phyloP scores from a whole-genome alignment of 2,797 vertebrate genomes.

The Muraenolepis orangiensis region DNA sequence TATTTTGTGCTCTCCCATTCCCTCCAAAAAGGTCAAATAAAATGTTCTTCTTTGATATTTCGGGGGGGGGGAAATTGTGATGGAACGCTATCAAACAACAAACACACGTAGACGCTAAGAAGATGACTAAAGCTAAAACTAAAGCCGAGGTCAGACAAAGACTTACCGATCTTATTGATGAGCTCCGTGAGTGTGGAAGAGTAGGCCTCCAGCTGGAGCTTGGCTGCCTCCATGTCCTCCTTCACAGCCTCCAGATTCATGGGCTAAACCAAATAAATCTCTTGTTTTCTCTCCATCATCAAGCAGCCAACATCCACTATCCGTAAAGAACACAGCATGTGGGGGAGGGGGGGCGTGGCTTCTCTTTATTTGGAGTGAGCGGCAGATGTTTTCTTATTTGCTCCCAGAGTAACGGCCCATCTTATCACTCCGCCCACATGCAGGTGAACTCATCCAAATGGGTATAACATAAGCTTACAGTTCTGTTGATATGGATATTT shows the following conservation, averaged over 20 bases:
- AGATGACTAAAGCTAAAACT: neutral
- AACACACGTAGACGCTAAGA: neutral
- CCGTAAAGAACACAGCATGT: neutral
- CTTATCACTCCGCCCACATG: too few relatives aligned
- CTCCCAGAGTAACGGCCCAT: too few relatives aligned
- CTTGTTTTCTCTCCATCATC: too few relatives aligned
- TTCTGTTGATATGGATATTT: neutral
- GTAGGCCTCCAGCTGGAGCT: conserved; percentile 72
- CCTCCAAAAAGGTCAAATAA: too few relatives aligned
- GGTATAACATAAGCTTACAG: neutral
- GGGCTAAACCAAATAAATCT: conserved; percentile 50
- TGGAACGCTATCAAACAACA: neutral
- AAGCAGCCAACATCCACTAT: neutral
- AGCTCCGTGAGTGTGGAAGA: conserved; percentile 73
- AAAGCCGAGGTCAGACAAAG: too few relatives aligned
- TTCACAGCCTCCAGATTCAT: conserved; percentile 63
- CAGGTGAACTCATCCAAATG: neutral
- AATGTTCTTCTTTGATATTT: neutral
- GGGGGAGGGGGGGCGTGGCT: neutral
- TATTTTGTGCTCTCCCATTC: neutral
- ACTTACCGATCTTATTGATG: conserved; percentile 81
- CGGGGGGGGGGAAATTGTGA: neutral
- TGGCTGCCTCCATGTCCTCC: conserved; percentile 75
- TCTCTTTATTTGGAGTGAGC: neutral
- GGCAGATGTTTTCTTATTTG: too few relatives aligned